Evolutionary conservation across 2,797 vertebrate genomes (phyloP), one percentile per base, ranked within the genome.

Genomic region (Ambastaia sidthimunki): DNA sequence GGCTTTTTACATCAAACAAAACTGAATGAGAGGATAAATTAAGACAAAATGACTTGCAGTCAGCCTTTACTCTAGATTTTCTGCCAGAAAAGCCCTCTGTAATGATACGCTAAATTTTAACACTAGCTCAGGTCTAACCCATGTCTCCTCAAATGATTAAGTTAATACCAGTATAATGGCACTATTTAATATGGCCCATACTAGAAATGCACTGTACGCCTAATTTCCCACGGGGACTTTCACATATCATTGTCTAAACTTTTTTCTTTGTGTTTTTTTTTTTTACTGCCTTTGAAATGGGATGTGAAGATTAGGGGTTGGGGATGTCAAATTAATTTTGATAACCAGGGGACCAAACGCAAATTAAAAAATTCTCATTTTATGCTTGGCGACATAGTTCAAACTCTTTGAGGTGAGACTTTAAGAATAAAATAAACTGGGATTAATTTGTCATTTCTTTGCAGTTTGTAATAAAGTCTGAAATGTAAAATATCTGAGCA

Each of bases 161-260:
- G 90, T 93, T 94, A 93, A 93, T 92, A 88, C 89, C 84, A 91
- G 91, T 91, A 89, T 92, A 91, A 92, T 89, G 82, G 80, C 82
- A 80, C 83, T 2, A 25, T 87, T 90, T 89, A 90, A 91, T 92
- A 88, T 88, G 76, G 88, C 86, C 87, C 89, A 88, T 87, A 92
- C 89, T 86, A 90, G 86, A 93, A 90, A 91, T 62, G 78, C 78
- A 84, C 79, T 82, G 84, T 88, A 89, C 86, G 86, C 86, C 89
- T 93, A 90, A 93, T 93, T 93, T 92, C 92, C 92, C 90, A 7
- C 0, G 87, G 86, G 92, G 90, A 88, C 88, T 85, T 84, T 88
- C 76, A 85, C 87, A 86, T 82, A 82, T 73, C 76, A 71, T 80
- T 84, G 83, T 66, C 85, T 21, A 80, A 54, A 71, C 80, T 83